Base-by-base conservation (phyloP, 2,888 invertebrate genomes). In the Trimorus sp. region DNA sequence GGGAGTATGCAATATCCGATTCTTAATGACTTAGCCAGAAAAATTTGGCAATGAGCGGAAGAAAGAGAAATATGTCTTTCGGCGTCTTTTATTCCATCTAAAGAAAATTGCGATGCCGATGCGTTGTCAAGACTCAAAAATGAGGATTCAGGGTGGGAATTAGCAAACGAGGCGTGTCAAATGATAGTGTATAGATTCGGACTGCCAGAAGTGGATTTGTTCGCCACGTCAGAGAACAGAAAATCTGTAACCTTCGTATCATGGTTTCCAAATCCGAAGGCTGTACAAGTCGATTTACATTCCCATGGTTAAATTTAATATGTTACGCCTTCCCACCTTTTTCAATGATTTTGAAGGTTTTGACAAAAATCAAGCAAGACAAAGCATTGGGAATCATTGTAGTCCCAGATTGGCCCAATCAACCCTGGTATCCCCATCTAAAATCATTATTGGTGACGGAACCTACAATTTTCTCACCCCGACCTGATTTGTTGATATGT, bases 301-400 rank as follows among this genome's bases (percentile, higher is more conserved):
- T 77, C 12, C 15, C 48, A 8, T 84, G 80, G 78, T n/a, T 11
- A n/a, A 53, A 78, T 9, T 59, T 73, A 45, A 73, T 42, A 26
- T 86, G 84, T 65, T 86, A 86, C 65, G 84, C 84, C 2, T 86
- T 84, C 51, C 84, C n/a, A n/a, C n/a, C n/a, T n/a, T n/a, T n/a
- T n/a, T n/a, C n/a, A n/a, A n/a, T n/a, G n/a, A n/a, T n/a, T 85
- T 7, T 82, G 79, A 84, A 56, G 74, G 49, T 58, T 2, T 63
- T 86, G n/a, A 59, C 62, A 45, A 84, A 84, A 76, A 84, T 84
- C 15, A 77, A 74, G 37, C 16, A 51, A 48, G 84, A 85, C 40
- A 15, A 60, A 37, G 74, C 75, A 11, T 38, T 40, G 6, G 79
- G 82, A 12, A 66, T 79, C 14, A 9, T 76, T 26, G 70, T 83